A percentile compares a stretch with the other conserved stretches of the same genome.
phyloP scores from a whole-genome alignment of 1,140 invertebrate species.

The Chelonus insularis region DNA sequence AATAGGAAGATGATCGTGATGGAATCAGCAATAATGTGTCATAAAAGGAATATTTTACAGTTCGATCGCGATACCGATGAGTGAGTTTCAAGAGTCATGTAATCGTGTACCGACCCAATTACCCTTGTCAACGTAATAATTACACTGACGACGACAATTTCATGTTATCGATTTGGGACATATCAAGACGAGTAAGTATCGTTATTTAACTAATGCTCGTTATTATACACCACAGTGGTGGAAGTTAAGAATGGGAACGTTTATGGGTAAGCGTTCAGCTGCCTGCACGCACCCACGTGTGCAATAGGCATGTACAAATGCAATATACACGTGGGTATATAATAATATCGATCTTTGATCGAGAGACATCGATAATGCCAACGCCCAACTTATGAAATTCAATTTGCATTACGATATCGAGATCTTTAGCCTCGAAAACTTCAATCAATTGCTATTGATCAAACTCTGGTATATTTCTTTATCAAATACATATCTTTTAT shows the following conservation, averaged over 20 bases:
- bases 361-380: conserved; percentile 32
- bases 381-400: conserved; percentile 30
- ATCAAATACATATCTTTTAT: too few species aligned
- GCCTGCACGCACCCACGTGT: conserved; percentile 12
- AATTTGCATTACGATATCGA: conserved; percentile 40
- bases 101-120: conserved; percentile 30
- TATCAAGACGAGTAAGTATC: not conserved
- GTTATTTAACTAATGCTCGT: conserved; percentile 10
- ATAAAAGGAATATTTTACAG: not conserved
- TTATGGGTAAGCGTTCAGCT: not conserved
- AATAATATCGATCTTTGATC: conserved; percentile 28
- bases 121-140: conserved; percentile 31
- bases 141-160: conserved; percentile 25
- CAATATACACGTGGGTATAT: conserved; percentile 15
- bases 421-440: not conserved
- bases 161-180: conserved; percentile 27
- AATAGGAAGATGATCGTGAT: conserved; percentile 18
- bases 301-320: conserved; percentile 8
- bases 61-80: conserved; percentile 19
- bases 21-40: conserved; percentile 4
- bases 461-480: too few species aligned
- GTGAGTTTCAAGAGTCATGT: not conserved
- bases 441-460: not conserved
- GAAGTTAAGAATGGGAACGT: conserved; percentile 9
- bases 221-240: conserved; percentile 1